These are phyloP conservation scores for Crocuta crocuta DNA, from an alignment of 2,113 vertebrate genomes.

Conservation along the genomic window DNA sequence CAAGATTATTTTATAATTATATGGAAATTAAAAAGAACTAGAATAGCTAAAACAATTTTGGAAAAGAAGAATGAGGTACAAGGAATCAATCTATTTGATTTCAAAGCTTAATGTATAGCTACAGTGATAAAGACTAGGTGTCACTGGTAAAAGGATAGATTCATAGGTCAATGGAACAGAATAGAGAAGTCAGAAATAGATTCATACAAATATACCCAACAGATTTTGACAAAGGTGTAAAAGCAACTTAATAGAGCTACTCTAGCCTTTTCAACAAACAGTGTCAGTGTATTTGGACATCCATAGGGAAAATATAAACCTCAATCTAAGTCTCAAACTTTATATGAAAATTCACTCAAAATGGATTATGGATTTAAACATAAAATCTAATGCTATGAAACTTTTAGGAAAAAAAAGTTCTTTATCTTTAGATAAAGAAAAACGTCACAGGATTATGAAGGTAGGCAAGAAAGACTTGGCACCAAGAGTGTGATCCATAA, in stretches of 20 bases:
- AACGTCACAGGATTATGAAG: neutral
- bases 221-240: neutral
- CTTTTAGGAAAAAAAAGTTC: neutral
- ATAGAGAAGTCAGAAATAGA: neutral
- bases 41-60: neutral
- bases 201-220: neutral
- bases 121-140: neutral
- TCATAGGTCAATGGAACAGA: neutral
- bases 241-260: neutral
- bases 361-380: neutral
- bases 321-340: neutral
- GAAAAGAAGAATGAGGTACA: neutral
- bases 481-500: neutral
- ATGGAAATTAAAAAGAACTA: neutral
- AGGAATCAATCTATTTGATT: neutral
- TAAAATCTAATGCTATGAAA: neutral
- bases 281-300: neutral
- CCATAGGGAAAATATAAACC: neutral
- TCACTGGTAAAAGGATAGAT: neutral
- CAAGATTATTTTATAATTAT: neutral
- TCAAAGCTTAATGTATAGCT: neutral
- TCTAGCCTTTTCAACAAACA: neutral
- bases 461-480: neutral
- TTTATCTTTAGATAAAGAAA: neutral
- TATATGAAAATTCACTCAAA: neutral